Percentiles rank a stretch among this genome's conserved stretches.
phyloP scores from a whole-genome alignment of 2,113 vertebrate species.

The Phalacrocorax pelagicus region DNA sequence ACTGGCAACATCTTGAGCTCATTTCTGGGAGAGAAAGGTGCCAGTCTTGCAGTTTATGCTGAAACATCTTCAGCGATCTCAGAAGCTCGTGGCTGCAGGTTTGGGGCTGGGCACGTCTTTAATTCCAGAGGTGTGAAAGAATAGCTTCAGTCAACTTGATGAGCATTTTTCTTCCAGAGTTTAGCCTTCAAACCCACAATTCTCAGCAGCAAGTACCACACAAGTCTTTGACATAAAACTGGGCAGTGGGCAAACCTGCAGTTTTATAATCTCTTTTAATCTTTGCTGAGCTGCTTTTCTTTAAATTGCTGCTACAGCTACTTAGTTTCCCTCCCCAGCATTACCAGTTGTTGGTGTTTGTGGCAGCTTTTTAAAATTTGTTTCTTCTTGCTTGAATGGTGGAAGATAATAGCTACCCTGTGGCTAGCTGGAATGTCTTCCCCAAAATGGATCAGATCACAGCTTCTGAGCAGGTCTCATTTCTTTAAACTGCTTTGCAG shows the following conservation, averaged over 20 bases:
- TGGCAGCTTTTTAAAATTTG: not conserved
- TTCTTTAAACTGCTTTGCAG: not conserved
- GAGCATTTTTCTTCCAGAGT: not conserved
- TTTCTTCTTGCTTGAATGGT: not conserved
- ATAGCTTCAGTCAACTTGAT: not conserved
- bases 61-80: not conserved
- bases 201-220: not conserved
- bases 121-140: not conserved
- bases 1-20: not conserved
- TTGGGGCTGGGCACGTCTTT: not conserved
- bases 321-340: not conserved
- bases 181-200: not conserved
- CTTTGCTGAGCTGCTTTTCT: not conserved
- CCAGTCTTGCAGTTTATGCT: not conserved
- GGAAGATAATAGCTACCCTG: not conserved
- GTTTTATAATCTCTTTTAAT: slow-evolving; percentile 29
- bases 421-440: not conserved
- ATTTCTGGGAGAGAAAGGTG: not conserved
- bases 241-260: not conserved
- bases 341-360: not conserved
- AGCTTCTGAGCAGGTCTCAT: not conserved
- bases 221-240: not conserved
- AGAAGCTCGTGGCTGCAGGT: not conserved
- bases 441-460: not conserved
- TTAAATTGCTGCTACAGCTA: not conserved